These are phyloP conservation scores for Astropecten irregularis DNA, from an alignment of 53 echinoderm and acorn worm genomes.

Conservation along the genomic window DNA sequence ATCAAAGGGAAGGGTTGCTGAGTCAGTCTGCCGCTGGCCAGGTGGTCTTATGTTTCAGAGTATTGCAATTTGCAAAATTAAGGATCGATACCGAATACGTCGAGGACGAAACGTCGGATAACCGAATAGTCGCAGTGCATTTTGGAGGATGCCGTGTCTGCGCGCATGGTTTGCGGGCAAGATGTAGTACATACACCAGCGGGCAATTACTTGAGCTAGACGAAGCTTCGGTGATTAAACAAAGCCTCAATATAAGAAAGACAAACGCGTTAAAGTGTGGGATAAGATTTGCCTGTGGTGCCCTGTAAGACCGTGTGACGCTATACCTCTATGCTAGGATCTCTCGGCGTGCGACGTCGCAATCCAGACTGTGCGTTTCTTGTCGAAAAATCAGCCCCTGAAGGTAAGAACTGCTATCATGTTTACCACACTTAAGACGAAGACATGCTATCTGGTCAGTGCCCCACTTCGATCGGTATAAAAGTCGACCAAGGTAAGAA, in stretches of 20 bases:
- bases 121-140: slow-evolving; percentile 29
- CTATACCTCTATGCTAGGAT: too few relatives aligned
- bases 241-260: background rate
- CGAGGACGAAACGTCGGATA: slow-evolving; percentile 7
- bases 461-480: slow-evolving; percentile 1
- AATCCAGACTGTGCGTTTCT: background rate
- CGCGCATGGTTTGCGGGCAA: too few relatives aligned
- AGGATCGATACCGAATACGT: slow-evolving; percentile 52
- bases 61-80: slow-evolving; percentile 45
- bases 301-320: background rate
- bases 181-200: background rate
- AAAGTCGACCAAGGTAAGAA: too few relatives aligned
- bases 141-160: too few relatives aligned
- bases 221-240: background rate
- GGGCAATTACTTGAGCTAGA: slow-evolving; percentile 24
- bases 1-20: slow-evolving; percentile 14
- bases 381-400: background rate
- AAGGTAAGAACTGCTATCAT: slow-evolving; percentile 4
- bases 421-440: too few relatives aligned
- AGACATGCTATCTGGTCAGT: slow-evolving; percentile 17
- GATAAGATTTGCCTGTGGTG: slow-evolving; percentile 18
- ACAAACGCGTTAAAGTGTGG: background rate
- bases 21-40: slow-evolving; percentile 25
- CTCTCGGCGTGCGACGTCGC: too few relatives aligned
- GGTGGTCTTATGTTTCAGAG: slow-evolving; percentile 38